Percentiles rank a stretch among this genome's conserved stretches.
Conservation (phyloP, 2,888 invertebrate genomes). For the Lithosia quadra region DNA sequence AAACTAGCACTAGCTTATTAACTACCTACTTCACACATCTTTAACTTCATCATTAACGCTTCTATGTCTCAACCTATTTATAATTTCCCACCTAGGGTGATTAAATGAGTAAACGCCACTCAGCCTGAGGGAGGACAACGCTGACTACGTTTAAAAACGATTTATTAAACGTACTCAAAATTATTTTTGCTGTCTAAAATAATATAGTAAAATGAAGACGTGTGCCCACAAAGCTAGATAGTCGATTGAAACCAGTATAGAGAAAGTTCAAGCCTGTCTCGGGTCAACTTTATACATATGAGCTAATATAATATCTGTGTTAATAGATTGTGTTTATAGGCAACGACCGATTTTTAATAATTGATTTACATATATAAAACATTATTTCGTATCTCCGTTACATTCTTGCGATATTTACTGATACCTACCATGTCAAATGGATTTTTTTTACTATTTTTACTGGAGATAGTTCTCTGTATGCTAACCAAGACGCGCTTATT, state of each 20-base stretch:
- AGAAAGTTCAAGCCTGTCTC: conserved; percentile 65
- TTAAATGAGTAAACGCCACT: conserved; percentile 12
- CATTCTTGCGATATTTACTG: conserved; percentile 18
- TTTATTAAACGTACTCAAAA: conserved; percentile 26
- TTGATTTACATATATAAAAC: conserved; percentile 51
- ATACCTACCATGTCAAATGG: not conserved
- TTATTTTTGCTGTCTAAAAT: conserved; percentile 22
- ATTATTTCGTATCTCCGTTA: conserved; percentile 4
- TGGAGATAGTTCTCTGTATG: too few relatives aligned
- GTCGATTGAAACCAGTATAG: conserved; percentile 57
- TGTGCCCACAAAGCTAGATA: conserved; percentile 41
- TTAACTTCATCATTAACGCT: conserved; percentile 11
- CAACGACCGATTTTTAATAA: conserved; percentile 50
- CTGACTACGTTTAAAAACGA: conserved; percentile 25
- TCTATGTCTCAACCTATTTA: conserved; percentile 9
- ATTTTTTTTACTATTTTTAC: not conserved
- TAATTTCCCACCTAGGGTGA: conserved; percentile 10
- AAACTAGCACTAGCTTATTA: not conserved
- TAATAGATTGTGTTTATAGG: conserved; percentile 76
- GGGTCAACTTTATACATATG: conserved; percentile 61
- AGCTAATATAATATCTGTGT: conserved; percentile 66
- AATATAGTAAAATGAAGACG: conserved; percentile 38
- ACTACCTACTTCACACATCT: conserved; percentile 3
- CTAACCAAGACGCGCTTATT: too few relatives aligned
- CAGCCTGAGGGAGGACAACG: conserved; percentile 21